A percentile compares a stretch with the other conserved stretches of the same genome.
Evolutionary conservation across 2,797 vertebrate genomes (phyloP).

Genomic region (Phataginus tetradactyla): DNA sequence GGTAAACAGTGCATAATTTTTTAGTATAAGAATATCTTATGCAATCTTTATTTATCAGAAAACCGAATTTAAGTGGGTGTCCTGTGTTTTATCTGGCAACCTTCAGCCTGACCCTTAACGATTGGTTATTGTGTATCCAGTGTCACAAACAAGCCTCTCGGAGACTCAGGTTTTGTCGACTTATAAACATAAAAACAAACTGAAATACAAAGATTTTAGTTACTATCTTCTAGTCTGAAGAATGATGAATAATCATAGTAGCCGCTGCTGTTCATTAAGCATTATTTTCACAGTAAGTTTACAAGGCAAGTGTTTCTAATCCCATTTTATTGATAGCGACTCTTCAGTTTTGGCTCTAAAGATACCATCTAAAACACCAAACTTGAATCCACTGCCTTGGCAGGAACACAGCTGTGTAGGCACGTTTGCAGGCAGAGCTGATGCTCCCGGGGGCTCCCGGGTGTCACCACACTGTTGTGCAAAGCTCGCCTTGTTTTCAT

Average conservation of each 20-base stretch:
- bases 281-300: not conserved
- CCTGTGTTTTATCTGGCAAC: not conserved
- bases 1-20: not conserved
- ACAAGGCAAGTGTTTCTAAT: not conserved
- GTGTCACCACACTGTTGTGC: rapidly evolving
- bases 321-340: not conserved
- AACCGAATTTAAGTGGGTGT: not conserved
- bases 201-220: not conserved
- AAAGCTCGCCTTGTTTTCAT: not conserved
- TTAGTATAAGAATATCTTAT: not conserved
- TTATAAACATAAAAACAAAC: not conserved
- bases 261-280: not conserved
- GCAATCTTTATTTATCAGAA: not conserved
- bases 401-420: too few species aligned
- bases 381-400: too few species aligned
- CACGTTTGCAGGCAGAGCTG: not conserved
- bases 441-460: not conserved
- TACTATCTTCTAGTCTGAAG: not conserved
- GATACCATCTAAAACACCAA: not conserved
- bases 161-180: not conserved
- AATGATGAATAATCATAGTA: not conserved
- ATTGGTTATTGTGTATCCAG: not conserved
- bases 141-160: not conserved
- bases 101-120: not conserved
- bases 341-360: not conserved